phyloP scores from a whole-genome alignment of 2,113 vertebrate genomes.

The Gallinago jamesoni region DNA sequence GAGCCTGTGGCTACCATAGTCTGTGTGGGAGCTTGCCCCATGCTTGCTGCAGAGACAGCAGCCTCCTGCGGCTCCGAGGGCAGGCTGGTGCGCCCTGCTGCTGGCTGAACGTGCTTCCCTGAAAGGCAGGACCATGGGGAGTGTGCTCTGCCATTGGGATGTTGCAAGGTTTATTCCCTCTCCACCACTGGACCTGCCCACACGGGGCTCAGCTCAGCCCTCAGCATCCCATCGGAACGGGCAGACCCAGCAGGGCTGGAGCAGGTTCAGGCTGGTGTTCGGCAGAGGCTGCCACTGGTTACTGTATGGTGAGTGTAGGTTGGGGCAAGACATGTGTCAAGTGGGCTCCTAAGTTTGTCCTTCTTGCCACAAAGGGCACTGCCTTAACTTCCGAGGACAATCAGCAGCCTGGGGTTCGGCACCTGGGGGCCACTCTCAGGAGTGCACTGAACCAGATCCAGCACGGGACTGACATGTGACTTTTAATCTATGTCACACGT shows the following conservation, averaged over 20 bases:
- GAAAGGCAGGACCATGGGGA: not conserved
- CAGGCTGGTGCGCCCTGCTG: not conserved
- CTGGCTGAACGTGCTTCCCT: not conserved
- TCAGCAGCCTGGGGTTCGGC: not conserved
- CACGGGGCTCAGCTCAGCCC: not conserved
- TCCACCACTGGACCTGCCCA: not conserved
- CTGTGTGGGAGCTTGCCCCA: rapidly evolving
- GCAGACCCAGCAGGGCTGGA: not conserved
- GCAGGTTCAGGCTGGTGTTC: not conserved
- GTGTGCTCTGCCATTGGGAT: not conserved
- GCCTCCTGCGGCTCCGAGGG: rapidly evolving
- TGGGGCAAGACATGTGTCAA: not conserved
- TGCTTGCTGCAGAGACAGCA: not conserved
- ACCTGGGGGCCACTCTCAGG: not conserved
- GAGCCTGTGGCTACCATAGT: not conserved
- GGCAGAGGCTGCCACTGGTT: not conserved
- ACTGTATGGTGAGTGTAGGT: not conserved
- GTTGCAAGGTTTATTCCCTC: not conserved
- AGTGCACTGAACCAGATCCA: not conserved
- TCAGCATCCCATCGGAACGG: not conserved
- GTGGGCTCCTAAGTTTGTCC: not conserved
- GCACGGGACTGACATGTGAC: not conserved
- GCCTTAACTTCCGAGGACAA: not conserved
- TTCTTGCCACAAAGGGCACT: not conserved
- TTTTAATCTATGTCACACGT: not conserved